Base-by-base conservation (phyloP, 2,113 vertebrate species). In the Rutilus rutilus region DNA sequence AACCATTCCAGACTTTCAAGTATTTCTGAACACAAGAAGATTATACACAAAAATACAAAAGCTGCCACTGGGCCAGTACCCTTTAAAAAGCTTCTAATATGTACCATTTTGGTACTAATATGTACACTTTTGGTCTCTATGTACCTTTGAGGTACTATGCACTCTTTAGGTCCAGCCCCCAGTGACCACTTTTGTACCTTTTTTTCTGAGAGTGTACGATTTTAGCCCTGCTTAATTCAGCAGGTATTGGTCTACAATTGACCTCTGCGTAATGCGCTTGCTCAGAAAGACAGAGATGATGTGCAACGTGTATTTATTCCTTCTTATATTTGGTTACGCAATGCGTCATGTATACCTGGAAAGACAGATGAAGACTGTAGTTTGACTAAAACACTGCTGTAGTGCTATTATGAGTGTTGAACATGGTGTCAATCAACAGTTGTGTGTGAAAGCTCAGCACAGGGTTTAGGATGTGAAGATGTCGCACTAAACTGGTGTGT, bases 361-460 rank as follows among this genome's bases (percentile, higher is more conserved):
- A 0, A 71, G 33, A 71, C 33, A 71, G 8, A 39, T 27, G 30
- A 69, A 21, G 65, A 39, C 33, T 19, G 17, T 23, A 23, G 36
- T 36, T 71, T 0, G 8, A 21, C 67, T 39, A 39, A 69, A 69
- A 69, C 17, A 6, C 17, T 21, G 1, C 30, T 69, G 17, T 36
- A 42, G 21, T 10, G 10, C 21, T 1, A 71, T 12, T 23, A 60
- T 64, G 59, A 33, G 27, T 21, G 30, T 7, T 79, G 77, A 27
- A 25, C n/a, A 0, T 45, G 36, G 25, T 85, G 64, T 15, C 33
- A 80, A 17, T 80, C 30, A 39, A 57, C 64, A 60, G 59, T 15
- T 19, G 42, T n/a, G 5, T 78, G 52, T 27, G 42, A 76, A 78
- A 77, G 19, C 52, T 60, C 36, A 86, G 25, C 27, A n/a, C 57